A percentile compares a stretch with the other conserved stretches of the same genome.
Evolutionary conservation across 2,113 vertebrate species (phyloP).

Genomic region (Mesocricetus auratus): DNA sequence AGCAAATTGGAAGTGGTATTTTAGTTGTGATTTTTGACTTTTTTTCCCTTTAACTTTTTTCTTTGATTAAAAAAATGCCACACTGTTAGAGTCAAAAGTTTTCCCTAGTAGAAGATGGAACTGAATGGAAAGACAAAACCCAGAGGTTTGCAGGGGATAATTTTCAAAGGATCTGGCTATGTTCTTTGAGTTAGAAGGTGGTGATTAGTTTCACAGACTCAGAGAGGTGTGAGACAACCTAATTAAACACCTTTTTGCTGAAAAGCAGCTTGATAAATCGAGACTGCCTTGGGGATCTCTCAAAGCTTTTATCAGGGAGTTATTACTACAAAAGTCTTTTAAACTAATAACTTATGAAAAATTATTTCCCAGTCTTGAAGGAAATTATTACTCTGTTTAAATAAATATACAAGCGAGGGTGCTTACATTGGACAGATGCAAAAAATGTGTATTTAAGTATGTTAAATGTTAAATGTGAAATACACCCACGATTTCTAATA

Average conservation of each 20-base stretch:
- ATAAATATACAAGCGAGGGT: conserved; percentile 25
- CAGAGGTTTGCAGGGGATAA: conserved; percentile 68
- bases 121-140: conserved; percentile 53
- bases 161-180: conserved; percentile 80
- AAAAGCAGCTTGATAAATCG: conserved; percentile 79
- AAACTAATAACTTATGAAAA: conserved; percentile 63
- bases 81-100: conserved; percentile 55
- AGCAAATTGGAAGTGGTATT: conserved; percentile 13
- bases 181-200: conserved; percentile 86
- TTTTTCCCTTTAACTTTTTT: conserved; percentile 49
- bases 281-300: conserved; percentile 76
- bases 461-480: background rate
- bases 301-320: conserved; percentile 75
- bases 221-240: conserved; percentile 87
- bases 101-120: conserved; percentile 63
- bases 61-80: conserved; percentile 29
- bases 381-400: conserved; percentile 71
- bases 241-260: conserved; percentile 91
- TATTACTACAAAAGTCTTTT: conserved; percentile 65
- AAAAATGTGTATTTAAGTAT: background rate
- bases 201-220: conserved; percentile 86
- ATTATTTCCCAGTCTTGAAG: conserved; percentile 45
- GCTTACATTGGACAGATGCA: background rate
- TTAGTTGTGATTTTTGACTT: conserved; percentile 2
- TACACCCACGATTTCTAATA: background rate